Evolutionary conservation across 2,888 invertebrate species (phyloP), one percentile per base, ranked within the genome.

Genomic region (Cotesia congregata): DNA sequence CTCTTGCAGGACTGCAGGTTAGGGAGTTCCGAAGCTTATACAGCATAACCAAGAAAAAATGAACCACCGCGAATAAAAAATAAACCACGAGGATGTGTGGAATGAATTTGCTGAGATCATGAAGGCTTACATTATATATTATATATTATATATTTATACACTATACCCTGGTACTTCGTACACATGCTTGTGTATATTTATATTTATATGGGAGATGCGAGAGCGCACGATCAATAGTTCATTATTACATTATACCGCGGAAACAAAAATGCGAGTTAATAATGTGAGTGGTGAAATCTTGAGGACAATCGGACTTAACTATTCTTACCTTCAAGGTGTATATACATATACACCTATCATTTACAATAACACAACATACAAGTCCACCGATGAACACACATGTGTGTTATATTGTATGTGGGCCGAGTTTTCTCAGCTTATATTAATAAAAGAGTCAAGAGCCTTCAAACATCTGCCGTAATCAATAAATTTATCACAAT

Each of bases 191-290:
- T 50, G 12, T 50, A 50, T 50, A 50, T 50, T 50, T 50, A 50
- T 50, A 50, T 50, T 50, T 50, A 50, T 50, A 50, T 50, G 30
- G 30, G 30, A 72, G 17, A 40, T 64, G 50, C 65, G 72, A 73
- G 65, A 73, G 72, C 39, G 65, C 79, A 80, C 82, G 86, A 86
- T 88, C 88, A 88, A 88, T 88, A 86, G 87, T 88, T 88, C 87
- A 86, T 88, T 88, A 50, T 50, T 50, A 50, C 12, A 50, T 50
- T 50, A 50, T 50, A 88, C 73, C 81, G 83, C 83, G 69, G 85
- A 86, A 86, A 87, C 87, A 88, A 88, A 86, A 86, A 86, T 85
- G 75, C 80, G 77, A 67, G 81, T 86, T 85, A 85, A 86, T 87
- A 79, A 81, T 72, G 74, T 50, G 50, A 50, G 50, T 50, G 60